A percentile compares a stretch with the other conserved stretches of the same genome.
Conservation (phyloP, 2,113 vertebrate species). For the Myiozetetes cayanensis region DNA sequence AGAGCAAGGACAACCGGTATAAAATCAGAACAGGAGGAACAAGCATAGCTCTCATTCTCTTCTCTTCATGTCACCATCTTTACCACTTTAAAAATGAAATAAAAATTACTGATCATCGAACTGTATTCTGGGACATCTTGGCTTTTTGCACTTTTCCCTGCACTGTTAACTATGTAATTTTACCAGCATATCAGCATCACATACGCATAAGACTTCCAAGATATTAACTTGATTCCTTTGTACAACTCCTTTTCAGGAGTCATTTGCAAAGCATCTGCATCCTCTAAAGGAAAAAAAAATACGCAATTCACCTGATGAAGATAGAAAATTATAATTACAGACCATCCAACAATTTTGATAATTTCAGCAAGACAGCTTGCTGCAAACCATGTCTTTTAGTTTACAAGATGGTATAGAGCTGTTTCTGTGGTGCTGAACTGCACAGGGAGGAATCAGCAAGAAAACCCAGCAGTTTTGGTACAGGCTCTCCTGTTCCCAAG, state of each 20-base stretch:
- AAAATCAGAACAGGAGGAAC: not conserved
- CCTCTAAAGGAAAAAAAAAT: not conserved
- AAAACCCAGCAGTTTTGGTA: not conserved
- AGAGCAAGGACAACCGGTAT: not conserved
- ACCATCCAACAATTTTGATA: slow-evolving; percentile 44
- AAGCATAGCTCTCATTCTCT: not conserved
- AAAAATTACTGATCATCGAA: not conserved
- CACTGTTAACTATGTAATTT: not conserved
- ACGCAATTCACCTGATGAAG: slow-evolving; percentile 40
- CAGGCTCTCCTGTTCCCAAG: rapidly evolving
- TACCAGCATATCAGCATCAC: not conserved
- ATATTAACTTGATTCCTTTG: slow-evolving; percentile 29
- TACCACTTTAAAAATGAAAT: not conserved
- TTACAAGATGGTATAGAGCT: slow-evolving; percentile 5
- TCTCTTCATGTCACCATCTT: not conserved
- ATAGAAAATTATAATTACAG: slow-evolving; percentile 40
- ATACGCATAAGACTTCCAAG: not conserved
- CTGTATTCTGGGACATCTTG: not conserved
- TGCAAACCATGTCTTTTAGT: slow-evolving; percentile 37
- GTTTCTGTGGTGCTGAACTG: not conserved
- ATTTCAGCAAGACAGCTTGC: slow-evolving; percentile 32
- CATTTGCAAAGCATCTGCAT: slow-evolving; percentile 9
- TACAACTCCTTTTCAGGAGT: slow-evolving; percentile 20
- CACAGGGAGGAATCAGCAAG: not conserved
- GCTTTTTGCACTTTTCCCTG: not conserved